Evolutionary conservation across 2,113 vertebrate species (phyloP), one percentile per base, ranked within the genome.

Genomic region (Cynocephalus volans): DNA sequence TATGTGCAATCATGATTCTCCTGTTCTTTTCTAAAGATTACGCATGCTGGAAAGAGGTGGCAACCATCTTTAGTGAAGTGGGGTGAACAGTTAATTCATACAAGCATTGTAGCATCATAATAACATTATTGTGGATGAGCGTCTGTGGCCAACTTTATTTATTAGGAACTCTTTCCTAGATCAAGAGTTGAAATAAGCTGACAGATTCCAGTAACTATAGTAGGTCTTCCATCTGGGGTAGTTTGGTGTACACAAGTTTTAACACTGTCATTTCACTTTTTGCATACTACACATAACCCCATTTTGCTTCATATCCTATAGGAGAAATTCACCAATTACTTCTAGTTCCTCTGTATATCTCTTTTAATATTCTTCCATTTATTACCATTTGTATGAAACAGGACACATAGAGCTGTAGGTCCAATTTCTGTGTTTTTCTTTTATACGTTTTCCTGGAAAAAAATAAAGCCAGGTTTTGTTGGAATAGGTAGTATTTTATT

Each of bases 1-100:
- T 93, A 65, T 93, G 79, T 50, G 95, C 95, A 95, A 72, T 96
- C 96, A 96, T 70, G 79, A 96, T 80, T 92, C 90, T n/a, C 69
- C 21, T 80, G n/a, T 80, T 77, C 54, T 73, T 93, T 89, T 93
- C 11, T 10, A 50, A 79, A 72, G 58, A 95, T 87, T 73, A 9
- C 26, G 82, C 89, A 80, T 52, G 52, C 64, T 60, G 54, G 17
- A 72, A 97, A 92, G 80, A 87, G 84, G 48, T 56, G 65, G 36
- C 24, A 89, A 8, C 24, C 72, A 80, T 92, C 50, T 45, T 41
- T 86, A 54, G 89, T 72, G 64, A 92, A 76, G 75, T 67, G 13
- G 5, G 73, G 9, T 75, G 64, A 41, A 52, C 69, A 45, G 80
- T 70, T 80, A 89, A 76, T 83, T 93, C n/a, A 58, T 36, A 79